Evolutionary conservation across 2,888 invertebrate genomes (phyloP).

Genomic region (Altica lythri): DNA sequence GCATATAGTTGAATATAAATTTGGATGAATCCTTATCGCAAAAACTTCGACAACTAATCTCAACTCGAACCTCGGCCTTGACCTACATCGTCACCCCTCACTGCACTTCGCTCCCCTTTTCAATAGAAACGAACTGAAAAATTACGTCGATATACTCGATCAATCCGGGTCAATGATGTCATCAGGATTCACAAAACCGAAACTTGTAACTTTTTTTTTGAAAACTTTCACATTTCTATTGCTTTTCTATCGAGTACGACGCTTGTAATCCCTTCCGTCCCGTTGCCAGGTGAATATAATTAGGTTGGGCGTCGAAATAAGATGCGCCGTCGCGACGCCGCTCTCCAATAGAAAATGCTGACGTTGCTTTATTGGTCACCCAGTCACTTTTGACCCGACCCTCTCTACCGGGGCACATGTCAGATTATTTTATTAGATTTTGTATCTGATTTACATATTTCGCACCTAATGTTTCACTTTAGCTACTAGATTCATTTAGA

Average conservation of each 20-base stretch:
- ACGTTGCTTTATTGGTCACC: conserved; percentile 52
- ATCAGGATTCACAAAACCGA: conserved; percentile 19
- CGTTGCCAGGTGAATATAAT: conserved; percentile 41
- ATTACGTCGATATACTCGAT: conserved; percentile 24
- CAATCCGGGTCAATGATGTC: conserved; percentile 27
- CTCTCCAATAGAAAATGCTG: conserved; percentile 54
- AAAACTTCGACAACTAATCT: no score
- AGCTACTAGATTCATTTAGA: no score
- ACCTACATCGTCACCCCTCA: conserved; percentile 23
- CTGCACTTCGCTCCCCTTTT: conserved; percentile 14
- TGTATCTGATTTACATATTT: no score
- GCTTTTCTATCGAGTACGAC: conserved; percentile 1
- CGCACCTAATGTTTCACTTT: no score
- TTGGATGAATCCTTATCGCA: no score
- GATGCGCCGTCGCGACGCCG: conserved; percentile 50
- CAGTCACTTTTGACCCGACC: conserved; percentile 53
- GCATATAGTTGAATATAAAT: no score
- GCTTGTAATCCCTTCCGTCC: conserved; percentile 1
- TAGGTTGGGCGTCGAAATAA: conserved; percentile 48
- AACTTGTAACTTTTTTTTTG: conserved; percentile 18
- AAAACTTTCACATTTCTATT: conserved; percentile 20
- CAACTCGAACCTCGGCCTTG: conserved; percentile 18
- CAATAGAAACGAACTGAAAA: conserved; percentile 16
- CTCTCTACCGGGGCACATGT: conserved; percentile 42
- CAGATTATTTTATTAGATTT: conserved; percentile 53